Base-by-base conservation (phyloP, 2,797 vertebrate genomes). In the Danio choprae region DNA sequence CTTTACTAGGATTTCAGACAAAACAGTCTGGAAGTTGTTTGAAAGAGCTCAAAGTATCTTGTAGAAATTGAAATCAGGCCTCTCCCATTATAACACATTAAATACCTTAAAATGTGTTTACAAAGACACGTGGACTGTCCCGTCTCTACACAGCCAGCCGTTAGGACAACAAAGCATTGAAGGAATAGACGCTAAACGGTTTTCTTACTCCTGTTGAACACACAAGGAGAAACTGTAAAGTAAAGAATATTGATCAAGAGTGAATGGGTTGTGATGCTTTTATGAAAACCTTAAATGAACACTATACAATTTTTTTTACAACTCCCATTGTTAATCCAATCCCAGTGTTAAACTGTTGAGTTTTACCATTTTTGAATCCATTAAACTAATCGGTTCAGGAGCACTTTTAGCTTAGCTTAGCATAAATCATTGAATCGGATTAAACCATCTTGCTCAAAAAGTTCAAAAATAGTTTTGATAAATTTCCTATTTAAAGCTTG, bases 11-110 rank as follows among this genome's bases (percentile, higher is more conserved):
- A 36, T 53, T 69, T 69, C 2, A 4, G 16, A 69, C 29, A 10
- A 60, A 73, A 75, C 58, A 59, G 36, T 10, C 63, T 40, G 53
- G 44, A 78, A 74, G n/a, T 20, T 46, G 56, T 64, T 7, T 72
- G 51, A 43, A 15, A 29, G 15, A 68, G 63, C 56, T 65, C 68
- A 15, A 78, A 20, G 43, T 41, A 36, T 44, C 63, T 79, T 41
- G 55, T 50, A 55, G 50, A 65, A 81, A 86, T 67, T 84, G 62
- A 63, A 40, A 83, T 81, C 83, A 83, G 83, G 75, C 77, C 63
- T 60, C 58, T 72, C 76, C 67, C 59, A 63, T 77, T 83, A n/a
- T n/a, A 74, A 73, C 12, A 46, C 62, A 63, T 51, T 62, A 72
- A 60, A 79, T 55, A 48, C 29, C 59, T 18, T 55, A 46, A 65